Evolutionary conservation across 2,888 invertebrate genomes (phyloP).

Genomic region (Leptinotarsa tumamoca): DNA sequence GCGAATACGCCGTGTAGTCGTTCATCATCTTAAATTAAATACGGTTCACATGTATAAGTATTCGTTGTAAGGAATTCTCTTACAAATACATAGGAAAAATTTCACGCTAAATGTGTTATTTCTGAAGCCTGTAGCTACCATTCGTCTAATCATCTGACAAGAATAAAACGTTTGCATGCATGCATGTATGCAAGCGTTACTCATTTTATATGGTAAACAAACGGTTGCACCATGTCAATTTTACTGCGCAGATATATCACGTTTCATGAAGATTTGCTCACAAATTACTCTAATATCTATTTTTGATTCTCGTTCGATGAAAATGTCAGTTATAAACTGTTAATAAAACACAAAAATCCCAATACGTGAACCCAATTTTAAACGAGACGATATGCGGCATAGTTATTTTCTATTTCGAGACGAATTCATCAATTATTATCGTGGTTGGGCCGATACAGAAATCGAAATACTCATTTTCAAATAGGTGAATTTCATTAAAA

Average conservation of each 20-base stretch:
- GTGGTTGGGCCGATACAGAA: too few relatives aligned
- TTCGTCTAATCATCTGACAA: neutral
- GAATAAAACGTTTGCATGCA: neutral
- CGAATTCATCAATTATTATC: too few relatives aligned
- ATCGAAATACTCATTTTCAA: too few relatives aligned
- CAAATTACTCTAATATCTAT: neutral
- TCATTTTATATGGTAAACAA: slow-evolving; percentile 7
- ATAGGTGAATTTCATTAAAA: too few relatives aligned
- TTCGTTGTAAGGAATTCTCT: slow-evolving; percentile 7
- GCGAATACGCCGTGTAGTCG: neutral
- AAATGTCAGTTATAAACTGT: neutral
- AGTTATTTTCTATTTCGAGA: neutral
- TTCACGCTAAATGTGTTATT: slow-evolving; percentile 16
- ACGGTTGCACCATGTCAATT: slow-evolving; percentile 13
- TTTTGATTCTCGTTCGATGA: neutral
- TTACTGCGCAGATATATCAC: slow-evolving; percentile 13
- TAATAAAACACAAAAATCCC: neutral
- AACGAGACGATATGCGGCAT: neutral
- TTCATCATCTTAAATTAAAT: slow-evolving; percentile 4
- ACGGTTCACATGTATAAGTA: neutral
- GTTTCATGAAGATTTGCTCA: slow-evolving; percentile 5
- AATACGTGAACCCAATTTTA: neutral
- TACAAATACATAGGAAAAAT: slow-evolving; percentile 4
- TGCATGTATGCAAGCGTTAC: slow-evolving; percentile 4
- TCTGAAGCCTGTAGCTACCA: slow-evolving; percentile 9